These are phyloP conservation scores for Microchirus variegatus DNA, from an alignment of 2,797 vertebrate genomes.

Conservation along the genomic window DNA sequence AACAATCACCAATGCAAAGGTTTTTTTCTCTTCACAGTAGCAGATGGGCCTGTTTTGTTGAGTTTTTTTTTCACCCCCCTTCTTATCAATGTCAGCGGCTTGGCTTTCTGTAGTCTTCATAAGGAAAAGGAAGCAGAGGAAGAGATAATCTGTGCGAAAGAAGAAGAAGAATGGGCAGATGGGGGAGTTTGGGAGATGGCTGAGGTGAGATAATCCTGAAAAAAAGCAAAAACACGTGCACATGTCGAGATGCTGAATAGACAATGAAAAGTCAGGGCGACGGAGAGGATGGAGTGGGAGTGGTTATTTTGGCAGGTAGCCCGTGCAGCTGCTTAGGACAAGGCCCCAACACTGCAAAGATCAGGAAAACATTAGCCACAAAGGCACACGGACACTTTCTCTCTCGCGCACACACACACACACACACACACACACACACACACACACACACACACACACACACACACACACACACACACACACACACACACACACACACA, in stretches of 20 bases:
- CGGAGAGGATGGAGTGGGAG: constrained; percentile 48
- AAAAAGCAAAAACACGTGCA: constrained; percentile 27
- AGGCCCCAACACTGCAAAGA: constrained; percentile 42
- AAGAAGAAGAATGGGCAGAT: constrained; percentile 15
- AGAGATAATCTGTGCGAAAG: constrained; percentile 16
- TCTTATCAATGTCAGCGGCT: constrained; percentile 36
- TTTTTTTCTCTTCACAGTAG: constrained; percentile 12
- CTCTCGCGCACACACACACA: background rate
- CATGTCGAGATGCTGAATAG: constrained; percentile 49
- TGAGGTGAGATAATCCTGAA: constrained; percentile 38
- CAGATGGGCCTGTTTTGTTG: constrained; percentile 23
- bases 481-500: too few relatives aligned
- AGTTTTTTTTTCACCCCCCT: constrained; percentile 26
- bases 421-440: too few relatives aligned
- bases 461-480: too few relatives aligned
- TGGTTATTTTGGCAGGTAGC: constrained; percentile 63
- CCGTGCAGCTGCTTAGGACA: constrained; percentile 64
- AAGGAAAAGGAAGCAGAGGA: constrained; percentile 18
- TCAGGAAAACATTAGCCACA: constrained; percentile 54
- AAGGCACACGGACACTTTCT: constrained; percentile 19
- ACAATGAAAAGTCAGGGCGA: constrained; percentile 41
- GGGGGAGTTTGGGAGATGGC: constrained; percentile 37
- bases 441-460: too few relatives aligned
- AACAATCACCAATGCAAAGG: constrained; percentile 1
- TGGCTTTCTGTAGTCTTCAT: constrained; percentile 9